Evolutionary conservation across 2,113 vertebrate species (phyloP).

Genomic region (Arizona elegans): DNA sequence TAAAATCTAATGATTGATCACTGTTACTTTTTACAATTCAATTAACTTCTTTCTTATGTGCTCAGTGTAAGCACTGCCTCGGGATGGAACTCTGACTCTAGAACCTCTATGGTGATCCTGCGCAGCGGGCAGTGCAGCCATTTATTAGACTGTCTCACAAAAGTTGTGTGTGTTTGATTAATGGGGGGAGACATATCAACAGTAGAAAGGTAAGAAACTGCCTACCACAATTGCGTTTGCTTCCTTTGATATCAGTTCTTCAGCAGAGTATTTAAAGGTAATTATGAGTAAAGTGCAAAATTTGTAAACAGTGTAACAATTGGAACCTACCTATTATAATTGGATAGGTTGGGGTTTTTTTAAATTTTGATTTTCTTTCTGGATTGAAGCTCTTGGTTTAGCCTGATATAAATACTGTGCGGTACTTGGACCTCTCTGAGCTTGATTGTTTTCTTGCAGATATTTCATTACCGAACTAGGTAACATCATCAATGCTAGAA

Average conservation of each 20-base stretch:
- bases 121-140: conserved; percentile 3
- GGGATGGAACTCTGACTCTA: neutral
- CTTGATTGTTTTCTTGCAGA: neutral
- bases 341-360: neutral
- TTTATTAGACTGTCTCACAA: conserved; percentile 29
- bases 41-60: conserved; percentile 29
- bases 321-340: neutral
- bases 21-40: conserved; percentile 29
- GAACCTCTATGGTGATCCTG: conserved; percentile 33
- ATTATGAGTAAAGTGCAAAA: neutral
- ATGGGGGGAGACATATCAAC: conserved; percentile 30
- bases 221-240: conserved; percentile 19
- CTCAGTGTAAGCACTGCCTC: conserved; percentile 35
- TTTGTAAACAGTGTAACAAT: conserved; percentile 20
- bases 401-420: neutral
- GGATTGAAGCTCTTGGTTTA: neutral
- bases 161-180: conserved; percentile 21
- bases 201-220: conserved; percentile 42
- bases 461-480: neutral
- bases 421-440: neutral
- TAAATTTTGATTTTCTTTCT: neutral
- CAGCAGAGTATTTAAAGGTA: conserved; percentile 9
- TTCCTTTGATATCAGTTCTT: conserved; percentile 26
- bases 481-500: neutral
- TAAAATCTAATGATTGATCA: conserved; percentile 10